Base-by-base conservation (phyloP, 2,888 invertebrate species). In the Clusia tigrina region DNA sequence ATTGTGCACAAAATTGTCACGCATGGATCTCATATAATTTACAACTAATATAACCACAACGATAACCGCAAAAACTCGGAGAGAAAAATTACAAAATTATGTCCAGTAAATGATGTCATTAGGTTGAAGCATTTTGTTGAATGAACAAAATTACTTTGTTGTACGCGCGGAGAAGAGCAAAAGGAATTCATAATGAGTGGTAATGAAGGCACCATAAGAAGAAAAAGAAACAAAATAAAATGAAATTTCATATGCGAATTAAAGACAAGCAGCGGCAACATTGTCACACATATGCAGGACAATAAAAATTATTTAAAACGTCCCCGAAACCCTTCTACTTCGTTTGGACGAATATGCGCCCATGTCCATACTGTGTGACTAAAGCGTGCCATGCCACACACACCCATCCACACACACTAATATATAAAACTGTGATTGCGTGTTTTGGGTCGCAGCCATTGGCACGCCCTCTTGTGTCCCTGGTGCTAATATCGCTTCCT, bases 81-180 rank as follows among this genome's bases (percentile, higher is more conserved):
- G n/a, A n/a, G 22, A 26, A 55, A 51, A 63, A 59, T 59, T 63
- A 63, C 59, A 59, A 63, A 63, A 63, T 60, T 56, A 62, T 57
- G 62, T 63, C 56, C 66, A 48, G 55, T 37, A 53, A 59, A 53
- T 59, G 53, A 59, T 53, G 53, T 59, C 58, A 59, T 53, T 59
- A 53, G 53, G 53, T 59, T 59, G 53, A 59, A 59, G 53, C 24
- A 59, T 54, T 54, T 26, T 26, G 48, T 48, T 17, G 22, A 48
- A 48, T 48, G 48, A 48, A n/a, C 42, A 6, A 25, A 46, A 57
- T 46, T 57, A 57, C 20, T 46, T 57, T 53, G 26, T 53, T 59
- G 37, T 23, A 48, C 3, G 22, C 48, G 22, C 48, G 15, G 6
- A 48, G 15, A 48, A 18, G 48, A 18, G 20, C 48, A 20, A 48